A percentile compares a stretch with the other conserved stretches of the same genome.
phyloP scores from a whole-genome alignment of 2,888 invertebrate genomes.

The Metellina segmentata region DNA sequence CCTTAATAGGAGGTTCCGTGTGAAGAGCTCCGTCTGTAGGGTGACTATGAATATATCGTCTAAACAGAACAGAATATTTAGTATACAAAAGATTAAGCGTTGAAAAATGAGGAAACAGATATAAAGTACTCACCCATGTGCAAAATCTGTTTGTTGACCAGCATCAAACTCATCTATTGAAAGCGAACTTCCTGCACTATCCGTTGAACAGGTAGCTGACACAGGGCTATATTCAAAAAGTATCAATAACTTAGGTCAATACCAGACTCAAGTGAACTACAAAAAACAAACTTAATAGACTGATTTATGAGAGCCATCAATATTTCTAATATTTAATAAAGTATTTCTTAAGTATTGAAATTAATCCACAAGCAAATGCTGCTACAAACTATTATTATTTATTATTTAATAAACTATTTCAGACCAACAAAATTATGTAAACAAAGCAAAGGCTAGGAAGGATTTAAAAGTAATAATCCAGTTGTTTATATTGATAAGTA shows the following conservation, averaged over 20 bases:
- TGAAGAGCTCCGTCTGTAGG: conserved; percentile 76
- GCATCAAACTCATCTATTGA: conserved; percentile 78
- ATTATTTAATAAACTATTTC: too few relatives aligned
- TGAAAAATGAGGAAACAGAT: not conserved
- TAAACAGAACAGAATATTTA: conserved; percentile 27
- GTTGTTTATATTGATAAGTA: not conserved
- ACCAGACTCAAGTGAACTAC: not conserved
- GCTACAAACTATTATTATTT: too few relatives aligned
- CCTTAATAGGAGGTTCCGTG: conserved; percentile 85
- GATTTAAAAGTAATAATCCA: not conserved
- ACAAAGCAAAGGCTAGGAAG: too few relatives aligned
- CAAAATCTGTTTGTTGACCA: conserved; percentile 72
- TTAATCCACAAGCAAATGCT: too few relatives aligned
- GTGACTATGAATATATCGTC: conserved; percentile 68
- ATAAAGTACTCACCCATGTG: conserved; percentile 60
- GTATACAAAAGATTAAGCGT: not conserved
- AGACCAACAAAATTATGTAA: too few relatives aligned
- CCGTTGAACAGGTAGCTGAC: conserved; percentile 82
- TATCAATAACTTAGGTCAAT: not conserved
- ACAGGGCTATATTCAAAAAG: conserved; percentile 82
- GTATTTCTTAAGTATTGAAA: not conserved
- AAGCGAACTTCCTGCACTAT: conserved; percentile 77
- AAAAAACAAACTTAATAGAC: not conserved
- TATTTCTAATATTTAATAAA: not conserved
- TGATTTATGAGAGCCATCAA: not conserved